Conservation (phyloP, 2,888 invertebrate species). For the Serripes groenlandicus region DNA sequence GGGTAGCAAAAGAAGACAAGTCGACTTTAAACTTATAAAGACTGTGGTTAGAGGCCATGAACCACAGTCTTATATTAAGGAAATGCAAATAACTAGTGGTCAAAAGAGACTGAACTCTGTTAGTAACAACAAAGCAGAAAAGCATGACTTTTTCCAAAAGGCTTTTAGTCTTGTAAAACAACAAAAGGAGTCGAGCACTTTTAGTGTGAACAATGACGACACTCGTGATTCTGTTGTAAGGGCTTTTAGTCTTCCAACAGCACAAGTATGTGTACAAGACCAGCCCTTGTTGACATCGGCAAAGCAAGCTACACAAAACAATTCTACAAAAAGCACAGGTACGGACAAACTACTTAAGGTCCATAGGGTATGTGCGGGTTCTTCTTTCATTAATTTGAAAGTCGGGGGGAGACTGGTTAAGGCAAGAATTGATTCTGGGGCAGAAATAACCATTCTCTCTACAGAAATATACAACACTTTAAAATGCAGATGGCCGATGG, state of each 20-base stretch:
- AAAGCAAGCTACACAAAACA: too few species aligned
- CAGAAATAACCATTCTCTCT: conserved; percentile 25
- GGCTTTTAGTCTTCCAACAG: background rate
- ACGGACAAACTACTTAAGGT: background rate
- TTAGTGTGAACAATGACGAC: background rate
- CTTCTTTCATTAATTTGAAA: conserved; percentile 12
- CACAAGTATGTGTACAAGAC: too few species aligned
- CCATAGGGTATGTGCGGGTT: conserved; percentile 24
- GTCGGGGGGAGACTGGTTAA: conserved; percentile 16
- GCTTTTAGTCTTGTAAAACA: background rate
- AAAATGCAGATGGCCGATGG: conserved; percentile 41
- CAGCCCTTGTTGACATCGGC: too few species aligned
- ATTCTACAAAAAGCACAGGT: background rate
- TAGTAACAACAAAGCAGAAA: background rate
- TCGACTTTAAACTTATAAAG: conserved; percentile 27
- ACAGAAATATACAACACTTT: conserved; percentile 26
- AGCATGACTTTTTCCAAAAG: background rate
- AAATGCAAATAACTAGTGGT: too few species aligned
- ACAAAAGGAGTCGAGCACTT: background rate
- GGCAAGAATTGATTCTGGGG: conserved; percentile 28
- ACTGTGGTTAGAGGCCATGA: background rate
- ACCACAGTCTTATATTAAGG: background rate
- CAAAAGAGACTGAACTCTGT: background rate
- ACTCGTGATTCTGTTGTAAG: background rate
- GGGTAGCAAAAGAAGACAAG: background rate